A percentile compares a stretch with the other conserved stretches of the same genome.
Evolutionary conservation across 2,888 invertebrate species (phyloP).

Genomic region (Trichopria drosophilae): DNA sequence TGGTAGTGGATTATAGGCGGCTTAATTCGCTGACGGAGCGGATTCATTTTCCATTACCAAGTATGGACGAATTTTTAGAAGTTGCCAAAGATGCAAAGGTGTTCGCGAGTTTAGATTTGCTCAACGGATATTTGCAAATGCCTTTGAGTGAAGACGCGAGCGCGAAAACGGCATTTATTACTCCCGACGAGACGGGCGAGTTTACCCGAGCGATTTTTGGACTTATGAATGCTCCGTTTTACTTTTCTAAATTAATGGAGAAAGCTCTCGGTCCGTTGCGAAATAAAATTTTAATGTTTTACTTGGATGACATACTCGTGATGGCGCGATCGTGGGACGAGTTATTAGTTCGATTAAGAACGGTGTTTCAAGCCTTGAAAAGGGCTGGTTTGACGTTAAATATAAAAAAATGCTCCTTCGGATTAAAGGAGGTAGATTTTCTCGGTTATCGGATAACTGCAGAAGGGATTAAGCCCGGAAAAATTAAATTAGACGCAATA

Average conservation of each 20-base stretch:
- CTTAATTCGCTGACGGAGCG: conserved; percentile 12
- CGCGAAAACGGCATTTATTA: too few species aligned
- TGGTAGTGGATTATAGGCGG: conserved; percentile 15
- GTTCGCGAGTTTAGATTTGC: conserved; percentile 10
- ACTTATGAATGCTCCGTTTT: too few species aligned
- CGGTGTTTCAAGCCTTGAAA: conserved; percentile 10
- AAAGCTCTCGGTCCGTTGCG: too few species aligned
- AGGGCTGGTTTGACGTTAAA: conserved; percentile 17
- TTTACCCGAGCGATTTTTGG: too few species aligned
- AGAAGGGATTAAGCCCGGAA: not conserved
- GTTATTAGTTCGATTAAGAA: conserved; percentile 7
- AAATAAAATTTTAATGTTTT: conserved; percentile 12
- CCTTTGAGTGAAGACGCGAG: too few species aligned
- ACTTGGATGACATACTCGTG: too few species aligned
- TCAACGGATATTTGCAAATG: conserved; percentile 13
- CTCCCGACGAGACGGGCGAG: too few species aligned
- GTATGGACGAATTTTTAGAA: conserved; percentile 13
- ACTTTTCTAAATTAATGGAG: too few species aligned
- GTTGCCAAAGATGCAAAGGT: conserved; percentile 3
- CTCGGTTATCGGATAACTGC: too few species aligned
- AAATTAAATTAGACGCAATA: not conserved
- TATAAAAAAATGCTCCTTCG: conserved; percentile 10
- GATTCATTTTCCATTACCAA: conserved; percentile 28
- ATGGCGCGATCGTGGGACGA: conserved; percentile 14
- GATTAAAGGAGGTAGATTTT: conserved; percentile 1